Percentiles rank a stretch among this genome's conserved stretches.
These are phyloP conservation scores for Apis mellifera DNA, from an alignment of 1,140 invertebrate genomes.

Conservation along the genomic window DNA sequence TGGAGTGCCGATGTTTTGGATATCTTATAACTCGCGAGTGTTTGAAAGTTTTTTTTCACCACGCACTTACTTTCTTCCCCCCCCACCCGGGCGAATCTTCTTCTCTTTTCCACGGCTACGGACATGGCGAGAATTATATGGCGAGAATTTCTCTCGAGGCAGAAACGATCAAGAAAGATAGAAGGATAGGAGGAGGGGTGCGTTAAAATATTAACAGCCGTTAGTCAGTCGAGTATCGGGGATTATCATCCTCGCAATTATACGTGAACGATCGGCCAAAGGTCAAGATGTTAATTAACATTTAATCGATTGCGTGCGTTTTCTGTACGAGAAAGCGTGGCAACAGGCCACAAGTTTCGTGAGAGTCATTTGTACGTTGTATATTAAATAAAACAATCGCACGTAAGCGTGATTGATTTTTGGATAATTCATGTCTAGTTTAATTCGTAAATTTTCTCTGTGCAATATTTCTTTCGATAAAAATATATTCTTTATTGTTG, in stretches of 20 bases:
- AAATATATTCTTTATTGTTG: slow-evolving; percentile 27
- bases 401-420: slow-evolving; percentile 42
- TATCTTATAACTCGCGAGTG: not conserved
- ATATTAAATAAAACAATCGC: slow-evolving; percentile 29
- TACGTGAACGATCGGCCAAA: slow-evolving; percentile 27
- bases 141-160: not conserved
- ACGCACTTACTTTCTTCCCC: too few species aligned
- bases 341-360: slow-evolving; percentile 21
- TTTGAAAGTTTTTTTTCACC: not conserved
- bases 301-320: slow-evolving; percentile 30
- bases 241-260: slow-evolving; percentile 2
- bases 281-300: slow-evolving; percentile 44
- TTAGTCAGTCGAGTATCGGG: not conserved
- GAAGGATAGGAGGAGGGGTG: not conserved
- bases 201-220: not conserved
- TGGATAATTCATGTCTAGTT: not conserved
- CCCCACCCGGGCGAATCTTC: slow-evolving; percentile 1
- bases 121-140: not conserved
- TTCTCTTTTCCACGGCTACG: not conserved
- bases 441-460: not conserved
- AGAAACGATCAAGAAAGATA: not conserved
- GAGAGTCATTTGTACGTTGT: slow-evolving; percentile 5
- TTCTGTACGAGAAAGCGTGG: slow-evolving; percentile 20
- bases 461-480: not conserved
- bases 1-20: slow-evolving; percentile 3